Percentiles rank a stretch among this genome's conserved stretches.
These are phyloP conservation scores for Drosophila niveifrons DNA, from an alignment of 2,888 invertebrate genomes.

Conservation along the genomic window DNA sequence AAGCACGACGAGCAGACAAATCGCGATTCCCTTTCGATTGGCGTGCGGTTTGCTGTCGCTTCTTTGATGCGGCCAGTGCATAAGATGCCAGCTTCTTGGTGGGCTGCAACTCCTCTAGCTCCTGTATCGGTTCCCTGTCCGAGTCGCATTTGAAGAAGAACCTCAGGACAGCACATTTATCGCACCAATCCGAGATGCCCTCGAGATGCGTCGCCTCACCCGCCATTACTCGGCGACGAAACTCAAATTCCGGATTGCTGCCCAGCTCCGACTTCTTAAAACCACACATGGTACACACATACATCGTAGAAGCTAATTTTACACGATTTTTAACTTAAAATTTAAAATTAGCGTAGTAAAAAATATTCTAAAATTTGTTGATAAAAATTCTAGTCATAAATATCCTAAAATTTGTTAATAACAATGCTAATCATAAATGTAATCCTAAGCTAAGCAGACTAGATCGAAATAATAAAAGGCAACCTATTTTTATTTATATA, in stretches of 20 bases:
- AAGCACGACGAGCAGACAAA: neutral
- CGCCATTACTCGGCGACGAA: constrained; percentile 23
- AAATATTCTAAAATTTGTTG: constrained; percentile 6
- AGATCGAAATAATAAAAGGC: too few species aligned
- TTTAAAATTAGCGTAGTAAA: neutral
- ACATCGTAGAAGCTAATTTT: constrained; percentile 43
- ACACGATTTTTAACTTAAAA: neutral
- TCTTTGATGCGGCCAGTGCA: constrained; percentile 6
- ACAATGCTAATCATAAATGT: neutral
- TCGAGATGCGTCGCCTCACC: constrained; percentile 8
- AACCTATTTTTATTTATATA: too few species aligned
- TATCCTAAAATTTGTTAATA: too few species aligned
- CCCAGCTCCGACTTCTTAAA: constrained; percentile 24
- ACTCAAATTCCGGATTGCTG: constrained; percentile 28
- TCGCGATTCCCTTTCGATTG: neutral
- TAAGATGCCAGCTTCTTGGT: neutral
- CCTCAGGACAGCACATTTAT: constrained; percentile 21
- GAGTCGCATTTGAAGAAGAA: constrained; percentile 37
- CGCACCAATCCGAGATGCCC: constrained; percentile 43
- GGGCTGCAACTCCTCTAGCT: neutral
- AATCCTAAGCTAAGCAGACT: neutral
- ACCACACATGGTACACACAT: constrained; percentile 45
- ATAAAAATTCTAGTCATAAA: neutral
- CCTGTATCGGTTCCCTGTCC: neutral
- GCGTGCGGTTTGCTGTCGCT: neutral